Conservation (phyloP, 2,797 vertebrate species). For the Channallabes apus region DNA sequence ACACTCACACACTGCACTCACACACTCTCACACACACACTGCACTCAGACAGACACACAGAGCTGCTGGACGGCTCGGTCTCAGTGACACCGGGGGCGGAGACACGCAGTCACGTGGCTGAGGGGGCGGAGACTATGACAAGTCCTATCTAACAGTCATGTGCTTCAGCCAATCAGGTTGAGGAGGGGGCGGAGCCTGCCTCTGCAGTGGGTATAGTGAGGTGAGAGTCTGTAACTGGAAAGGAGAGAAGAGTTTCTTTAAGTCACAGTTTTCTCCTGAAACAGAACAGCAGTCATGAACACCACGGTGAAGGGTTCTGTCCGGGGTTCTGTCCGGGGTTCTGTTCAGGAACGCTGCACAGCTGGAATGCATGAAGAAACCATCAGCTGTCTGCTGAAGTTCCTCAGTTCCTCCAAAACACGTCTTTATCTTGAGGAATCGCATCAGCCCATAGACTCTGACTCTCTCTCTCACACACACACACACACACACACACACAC, state of each 20-base stretch:
- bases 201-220: not conserved
- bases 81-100: conserved; percentile 8
- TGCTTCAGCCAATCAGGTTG: conserved; percentile 3
- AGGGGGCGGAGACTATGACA: not conserved
- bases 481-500: no score
- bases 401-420: not conserved
- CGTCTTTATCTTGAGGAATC: not conserved
- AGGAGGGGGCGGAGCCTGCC: not conserved
- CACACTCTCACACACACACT: conserved; percentile 20
- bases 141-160: conserved; percentile 33
- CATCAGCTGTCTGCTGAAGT: no score
- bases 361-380: no score
- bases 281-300: no score
- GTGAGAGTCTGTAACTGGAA: not conserved
- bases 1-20: no score
- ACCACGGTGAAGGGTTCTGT: no score
- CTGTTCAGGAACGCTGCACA: no score
- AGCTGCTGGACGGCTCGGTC: conserved; percentile 22
- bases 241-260: not conserved
- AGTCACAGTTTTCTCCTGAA: not conserved
- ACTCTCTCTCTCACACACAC: not conserved
- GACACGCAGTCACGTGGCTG: conserved; percentile 36
- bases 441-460: not conserved
- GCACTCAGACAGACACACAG: conserved; percentile 34
- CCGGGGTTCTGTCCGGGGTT: no score